Evolutionary conservation across 2,888 invertebrate species (phyloP).

Genomic region (Choristoneura rosaceana): DNA sequence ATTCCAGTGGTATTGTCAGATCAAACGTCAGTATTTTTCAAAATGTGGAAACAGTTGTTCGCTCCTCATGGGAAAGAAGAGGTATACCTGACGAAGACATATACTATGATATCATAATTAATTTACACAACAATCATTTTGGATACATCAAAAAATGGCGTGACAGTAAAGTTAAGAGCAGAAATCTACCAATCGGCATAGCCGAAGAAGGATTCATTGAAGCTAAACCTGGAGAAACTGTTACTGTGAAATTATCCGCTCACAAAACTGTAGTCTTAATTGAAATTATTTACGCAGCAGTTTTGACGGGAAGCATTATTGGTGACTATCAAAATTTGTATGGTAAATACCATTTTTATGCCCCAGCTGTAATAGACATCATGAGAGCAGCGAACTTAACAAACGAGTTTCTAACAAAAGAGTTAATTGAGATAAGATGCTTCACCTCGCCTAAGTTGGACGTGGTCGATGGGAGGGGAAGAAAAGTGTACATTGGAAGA

Average conservation of each 20-base stretch:
- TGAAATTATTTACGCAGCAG: conserved; percentile 59
- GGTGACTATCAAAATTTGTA: conserved; percentile 63
- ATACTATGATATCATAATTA: conserved; percentile 54
- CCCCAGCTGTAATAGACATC: conserved; percentile 62
- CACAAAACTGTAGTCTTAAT: conserved; percentile 59
- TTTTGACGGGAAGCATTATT: conserved; percentile 60
- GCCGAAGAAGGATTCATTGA: conserved; percentile 51
- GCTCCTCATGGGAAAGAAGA: conserved; percentile 58
- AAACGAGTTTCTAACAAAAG: conserved; percentile 63
- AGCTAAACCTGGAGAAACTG: conserved; percentile 57
- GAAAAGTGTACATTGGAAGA: conserved; percentile 37
- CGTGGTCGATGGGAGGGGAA: conserved; percentile 58
- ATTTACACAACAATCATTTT: conserved; percentile 53
- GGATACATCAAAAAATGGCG: conserved; percentile 62
- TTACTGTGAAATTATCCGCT: conserved; percentile 57
- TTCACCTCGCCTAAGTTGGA: conserved; percentile 61
- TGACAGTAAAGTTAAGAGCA: conserved; percentile 49
- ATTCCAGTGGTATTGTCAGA: conserved; percentile 53
- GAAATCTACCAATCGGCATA: conserved; percentile 53
- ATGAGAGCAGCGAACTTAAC: conserved; percentile 64
- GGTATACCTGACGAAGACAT: conserved; percentile 61
- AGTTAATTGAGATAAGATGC: conserved; percentile 63
- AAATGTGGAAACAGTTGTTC: conserved; percentile 56
- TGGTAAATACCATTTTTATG: conserved; percentile 72
- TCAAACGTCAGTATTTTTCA: conserved; percentile 50